phyloP scores from a whole-genome alignment of 2,113 vertebrate species.

The Vidua macroura region DNA sequence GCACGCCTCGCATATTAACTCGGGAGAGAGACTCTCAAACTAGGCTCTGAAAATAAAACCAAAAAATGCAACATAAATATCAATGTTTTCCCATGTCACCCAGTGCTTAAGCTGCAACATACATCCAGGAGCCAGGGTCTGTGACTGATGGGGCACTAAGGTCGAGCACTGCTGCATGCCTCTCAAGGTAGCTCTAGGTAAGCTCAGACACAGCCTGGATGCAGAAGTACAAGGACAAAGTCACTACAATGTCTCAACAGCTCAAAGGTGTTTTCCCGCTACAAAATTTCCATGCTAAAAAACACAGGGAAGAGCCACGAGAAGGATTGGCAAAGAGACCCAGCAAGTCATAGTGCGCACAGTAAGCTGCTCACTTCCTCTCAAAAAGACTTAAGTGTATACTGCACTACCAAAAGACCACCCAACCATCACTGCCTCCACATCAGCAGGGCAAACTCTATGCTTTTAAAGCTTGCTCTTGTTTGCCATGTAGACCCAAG shows the following conservation, averaged over 20 bases:
- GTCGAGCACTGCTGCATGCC: neutral
- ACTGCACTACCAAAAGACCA: neutral
- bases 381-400: neutral
- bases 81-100: neutral
- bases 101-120: neutral
- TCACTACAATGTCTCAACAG: neutral
- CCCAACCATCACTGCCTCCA: neutral
- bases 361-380: neutral
- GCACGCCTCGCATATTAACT: neutral
- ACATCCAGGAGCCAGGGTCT: neutral
- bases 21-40: neutral
- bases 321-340: neutral
- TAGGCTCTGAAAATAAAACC: constrained; percentile 43
- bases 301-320: neutral
- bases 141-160: neutral
- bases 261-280: neutral
- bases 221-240: neutral
- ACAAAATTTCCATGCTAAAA: neutral
- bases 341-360: neutral
- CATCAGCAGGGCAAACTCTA: neutral
- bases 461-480: neutral
- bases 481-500: neutral
- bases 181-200: neutral
- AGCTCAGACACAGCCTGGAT: neutral
- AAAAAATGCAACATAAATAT: neutral